phyloP scores from a whole-genome alignment of 2,113 vertebrate species.

The Dolichallabes microphthalmus region DNA sequence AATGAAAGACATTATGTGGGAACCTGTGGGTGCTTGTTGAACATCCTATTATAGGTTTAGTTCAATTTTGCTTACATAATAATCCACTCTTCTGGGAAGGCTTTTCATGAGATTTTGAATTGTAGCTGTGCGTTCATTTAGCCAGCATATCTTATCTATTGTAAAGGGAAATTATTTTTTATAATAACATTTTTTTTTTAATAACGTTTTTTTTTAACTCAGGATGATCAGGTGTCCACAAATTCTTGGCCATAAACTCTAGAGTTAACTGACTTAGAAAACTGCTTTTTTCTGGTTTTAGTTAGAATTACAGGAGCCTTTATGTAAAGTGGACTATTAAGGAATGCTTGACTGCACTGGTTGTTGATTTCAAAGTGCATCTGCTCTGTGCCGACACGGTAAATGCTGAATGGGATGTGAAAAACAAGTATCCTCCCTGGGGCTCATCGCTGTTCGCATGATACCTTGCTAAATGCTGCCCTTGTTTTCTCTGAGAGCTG shows the following conservation, averaged over 20 bases:
- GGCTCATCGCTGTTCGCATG: slow-evolving; percentile 48
- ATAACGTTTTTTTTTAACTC: too few relatives aligned
- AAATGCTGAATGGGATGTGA: background rate
- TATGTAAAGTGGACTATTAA: background rate
- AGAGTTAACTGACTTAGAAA: background rate
- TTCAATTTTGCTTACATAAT: background rate
- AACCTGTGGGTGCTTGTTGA: too few relatives aligned
- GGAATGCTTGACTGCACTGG: background rate
- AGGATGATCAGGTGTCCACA: background rate
- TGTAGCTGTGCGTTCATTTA: background rate
- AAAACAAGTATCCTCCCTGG: slow-evolving; percentile 2
- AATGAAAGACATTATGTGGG: background rate
- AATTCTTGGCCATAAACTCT: background rate
- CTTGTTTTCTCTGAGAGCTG: slow-evolving; percentile 40
- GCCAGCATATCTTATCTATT: background rate
- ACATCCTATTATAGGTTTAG: background rate
- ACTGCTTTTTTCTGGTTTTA: background rate
- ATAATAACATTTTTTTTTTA: background rate
- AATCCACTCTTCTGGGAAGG: background rate
- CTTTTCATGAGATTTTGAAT: background rate
- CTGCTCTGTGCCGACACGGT: background rate
- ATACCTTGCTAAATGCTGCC: slow-evolving; percentile 57
- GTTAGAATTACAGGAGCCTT: background rate
- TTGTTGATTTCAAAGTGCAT: background rate
- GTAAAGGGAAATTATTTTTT: background rate